Conservation (phyloP, 2,113 vertebrate genomes). For the Pelecanus crispus region DNA sequence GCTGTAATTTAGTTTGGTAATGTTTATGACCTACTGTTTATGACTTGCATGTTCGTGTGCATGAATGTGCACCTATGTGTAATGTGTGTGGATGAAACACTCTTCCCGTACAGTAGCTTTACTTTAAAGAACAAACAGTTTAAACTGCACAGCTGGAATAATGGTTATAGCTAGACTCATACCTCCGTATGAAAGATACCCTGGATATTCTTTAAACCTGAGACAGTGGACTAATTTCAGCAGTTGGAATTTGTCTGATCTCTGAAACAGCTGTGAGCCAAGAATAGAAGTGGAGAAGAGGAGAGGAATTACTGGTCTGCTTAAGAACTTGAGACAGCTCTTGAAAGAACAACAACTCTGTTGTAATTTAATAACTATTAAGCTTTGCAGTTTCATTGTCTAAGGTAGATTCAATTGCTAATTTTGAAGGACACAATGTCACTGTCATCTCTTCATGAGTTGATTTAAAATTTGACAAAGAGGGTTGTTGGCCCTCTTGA, state of each 20-base stretch:
- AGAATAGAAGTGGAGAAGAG: background rate
- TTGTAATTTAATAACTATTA: background rate
- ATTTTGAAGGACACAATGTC: background rate
- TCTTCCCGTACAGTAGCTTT: background rate
- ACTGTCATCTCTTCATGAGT: background rate
- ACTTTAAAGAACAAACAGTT: background rate
- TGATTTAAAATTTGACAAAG: background rate
- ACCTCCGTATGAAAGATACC: background rate
- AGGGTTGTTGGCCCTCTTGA: background rate
- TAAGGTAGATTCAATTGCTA: background rate
- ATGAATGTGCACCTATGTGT: background rate
- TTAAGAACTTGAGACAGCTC: background rate
- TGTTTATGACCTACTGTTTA: background rate
- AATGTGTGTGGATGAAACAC: background rate
- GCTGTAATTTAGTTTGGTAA: background rate
- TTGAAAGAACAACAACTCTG: background rate
- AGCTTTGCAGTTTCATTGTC: background rate
- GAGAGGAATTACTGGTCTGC: background rate
- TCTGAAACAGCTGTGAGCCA: background rate
- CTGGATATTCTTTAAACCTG: background rate
- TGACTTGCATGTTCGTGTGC: background rate
- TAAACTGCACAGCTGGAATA: background rate
- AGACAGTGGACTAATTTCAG: slow-evolving; percentile 15
- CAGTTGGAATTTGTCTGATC: slow-evolving; percentile 20
- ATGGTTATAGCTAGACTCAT: background rate